phyloP scores from a whole-genome alignment of 1,140 invertebrate species.

The Conus ventricosus region DNA sequence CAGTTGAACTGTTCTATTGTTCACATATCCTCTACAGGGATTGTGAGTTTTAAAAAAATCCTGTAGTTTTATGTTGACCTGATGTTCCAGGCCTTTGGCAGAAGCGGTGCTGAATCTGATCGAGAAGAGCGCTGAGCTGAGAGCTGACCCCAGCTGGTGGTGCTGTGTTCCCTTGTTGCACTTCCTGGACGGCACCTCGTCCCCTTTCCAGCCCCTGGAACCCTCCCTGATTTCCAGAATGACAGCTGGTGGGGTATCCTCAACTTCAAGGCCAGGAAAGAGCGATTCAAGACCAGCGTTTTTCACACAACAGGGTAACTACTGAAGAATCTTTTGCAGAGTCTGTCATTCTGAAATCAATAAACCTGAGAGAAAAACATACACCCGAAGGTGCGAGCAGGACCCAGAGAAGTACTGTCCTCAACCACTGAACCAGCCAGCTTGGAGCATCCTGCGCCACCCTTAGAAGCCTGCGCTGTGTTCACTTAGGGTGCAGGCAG shows the following conservation, averaged over 20 bases:
- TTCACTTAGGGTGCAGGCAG: too few species aligned
- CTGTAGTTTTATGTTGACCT: too few species aligned
- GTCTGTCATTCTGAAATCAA: not conserved
- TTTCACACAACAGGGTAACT: not conserved
- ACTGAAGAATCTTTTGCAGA: not conserved
- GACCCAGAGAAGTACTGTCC: too few species aligned
- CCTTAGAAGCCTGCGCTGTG: too few species aligned
- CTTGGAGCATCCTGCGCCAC: too few species aligned
- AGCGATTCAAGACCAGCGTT: not conserved
- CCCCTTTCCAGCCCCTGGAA: not conserved
- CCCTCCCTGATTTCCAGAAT: not conserved
- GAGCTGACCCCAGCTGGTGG: not conserved
- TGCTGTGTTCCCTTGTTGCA: constrained; percentile 22
- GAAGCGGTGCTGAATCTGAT: not conserved
- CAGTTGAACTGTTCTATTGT: too few species aligned
- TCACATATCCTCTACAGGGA: too few species aligned
- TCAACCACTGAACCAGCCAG: too few species aligned
- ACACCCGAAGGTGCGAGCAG: too few species aligned
- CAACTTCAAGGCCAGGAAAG: not conserved
- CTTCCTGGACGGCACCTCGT: not conserved
- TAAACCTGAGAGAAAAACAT: too few species aligned
- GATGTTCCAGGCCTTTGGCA: not conserved
- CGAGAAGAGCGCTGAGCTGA: not conserved
- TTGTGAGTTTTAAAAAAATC: too few species aligned
- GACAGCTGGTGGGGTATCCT: constrained; percentile 19